Percentiles rank a stretch among this genome's conserved stretches.
These are phyloP conservation scores for Drosophila neonasuta DNA, from an alignment of 2,888 invertebrate species.

Conservation along the genomic window DNA sequence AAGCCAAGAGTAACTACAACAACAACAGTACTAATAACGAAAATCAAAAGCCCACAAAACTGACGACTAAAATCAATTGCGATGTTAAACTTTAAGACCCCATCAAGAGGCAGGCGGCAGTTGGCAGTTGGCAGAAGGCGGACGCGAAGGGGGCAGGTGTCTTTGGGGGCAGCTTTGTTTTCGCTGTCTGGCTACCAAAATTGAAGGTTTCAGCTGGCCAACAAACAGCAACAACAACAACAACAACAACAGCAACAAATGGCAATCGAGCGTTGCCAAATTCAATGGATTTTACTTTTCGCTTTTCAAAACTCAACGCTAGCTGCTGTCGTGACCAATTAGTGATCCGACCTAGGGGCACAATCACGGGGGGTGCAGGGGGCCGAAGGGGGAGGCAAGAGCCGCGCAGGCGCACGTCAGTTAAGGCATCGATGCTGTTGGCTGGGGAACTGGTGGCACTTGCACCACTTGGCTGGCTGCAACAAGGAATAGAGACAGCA, in stretches of 20 bases:
- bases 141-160: not conserved
- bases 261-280: conserved; percentile 66
- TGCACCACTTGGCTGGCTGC: conserved; percentile 42
- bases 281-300: conserved; percentile 75
- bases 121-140: not conserved
- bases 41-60: conserved; percentile 75
- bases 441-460: conserved; percentile 38
- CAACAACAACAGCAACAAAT: conserved; percentile 36
- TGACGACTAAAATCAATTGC: conserved; percentile 78
- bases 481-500: conserved; percentile 68
- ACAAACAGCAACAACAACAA: conserved; percentile 5
- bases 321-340: conserved; percentile 73
- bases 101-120: conserved; percentile 31
- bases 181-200: conserved; percentile 62
- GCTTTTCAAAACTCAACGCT: conserved; percentile 67
- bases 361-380: conserved; percentile 9
- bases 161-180: conserved; percentile 38
- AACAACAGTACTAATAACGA: conserved; percentile 46
- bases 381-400: conserved; percentile 16
- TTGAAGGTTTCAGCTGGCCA: conserved; percentile 69
- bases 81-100: conserved; percentile 73
- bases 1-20: conserved; percentile 36
- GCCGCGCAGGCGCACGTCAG: conserved; percentile 71
- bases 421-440: not conserved
- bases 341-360: conserved; percentile 62